Evolutionary conservation across 2,113 vertebrate species (phyloP), one percentile per base, ranked within the genome.

Genomic region (Alosa alosa): DNA sequence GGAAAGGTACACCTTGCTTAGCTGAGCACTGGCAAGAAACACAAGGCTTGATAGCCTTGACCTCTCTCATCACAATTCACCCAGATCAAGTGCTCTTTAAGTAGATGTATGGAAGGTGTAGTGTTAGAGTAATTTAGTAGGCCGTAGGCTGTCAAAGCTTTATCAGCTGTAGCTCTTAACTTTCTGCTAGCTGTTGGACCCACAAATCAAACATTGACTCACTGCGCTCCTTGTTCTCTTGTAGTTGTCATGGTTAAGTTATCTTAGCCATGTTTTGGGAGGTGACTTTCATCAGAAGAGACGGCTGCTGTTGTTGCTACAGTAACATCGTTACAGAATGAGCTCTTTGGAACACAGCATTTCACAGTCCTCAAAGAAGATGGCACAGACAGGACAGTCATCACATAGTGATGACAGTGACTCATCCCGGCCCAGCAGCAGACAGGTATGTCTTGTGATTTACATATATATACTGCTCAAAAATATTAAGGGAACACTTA

Each of bases 331-430:
- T 39, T 15, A 10, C 13, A 41, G 72, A 78, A 78, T 78, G 72
- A 78, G 72, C 13, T 39, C 72, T 36, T 78, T 36, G 13, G 72
- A 78, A 78, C 72, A 78, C 31, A 36, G 72, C 13, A 4, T 18
- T 10, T 39, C 25, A 13, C 72, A 10, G 11, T 36, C 72, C 72
- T 13, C 72, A 39, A 89, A 81, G 4, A 45, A 84, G 9, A 81
- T 55, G 17, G 83, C 84, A 25, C 72, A 46, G 88, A 85, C 45
- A 17, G 86, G 52, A 0, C 0, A 83, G 90, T 86, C 86, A 50
- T 89, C 93, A 52, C 92, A 92, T 89, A 94, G 94, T 41, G 94
- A 93, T 89, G 93, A 93, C 90, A 94, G 93, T 17, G 50, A 89
- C 88, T 94, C 93, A 82, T 93, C 92, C 1, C 94, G 92, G 81